Conservation (phyloP, 1,140 invertebrate species). For the Meloidogyne chitwoodi region DNA sequence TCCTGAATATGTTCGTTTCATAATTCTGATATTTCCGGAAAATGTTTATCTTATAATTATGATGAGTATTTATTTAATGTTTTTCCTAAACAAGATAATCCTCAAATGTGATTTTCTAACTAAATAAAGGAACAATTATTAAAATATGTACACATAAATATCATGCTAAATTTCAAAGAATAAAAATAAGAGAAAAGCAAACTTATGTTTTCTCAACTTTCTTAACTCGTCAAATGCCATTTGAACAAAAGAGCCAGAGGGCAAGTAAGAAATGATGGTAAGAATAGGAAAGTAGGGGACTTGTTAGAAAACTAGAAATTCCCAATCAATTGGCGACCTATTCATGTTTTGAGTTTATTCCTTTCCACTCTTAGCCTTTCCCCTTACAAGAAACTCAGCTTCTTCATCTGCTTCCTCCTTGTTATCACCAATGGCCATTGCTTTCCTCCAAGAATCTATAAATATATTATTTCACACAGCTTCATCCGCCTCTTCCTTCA, state of each 20-base stretch:
- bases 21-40: no score
- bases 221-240: not conserved
- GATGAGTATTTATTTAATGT: no score
- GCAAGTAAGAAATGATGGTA: not conserved
- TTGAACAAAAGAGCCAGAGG: not conserved
- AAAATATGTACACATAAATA: no score
- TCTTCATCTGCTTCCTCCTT: not conserved
- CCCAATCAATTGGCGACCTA: not conserved
- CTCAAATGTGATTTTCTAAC: no score
- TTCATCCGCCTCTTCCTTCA: not conserved
- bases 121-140: no score
- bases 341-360: not conserved
- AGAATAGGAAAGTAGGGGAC: not conserved
- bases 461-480: not conserved
- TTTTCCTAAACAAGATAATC: no score
- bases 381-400: not conserved
- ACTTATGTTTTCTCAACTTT: not conserved
- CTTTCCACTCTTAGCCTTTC: not conserved
- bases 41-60: no score
- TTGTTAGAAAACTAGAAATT: not conserved
- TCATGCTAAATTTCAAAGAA: not conserved
- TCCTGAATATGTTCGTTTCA: no score
- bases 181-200: not conserved
- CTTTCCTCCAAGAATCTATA: not conserved
- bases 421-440: not conserved